Percentiles rank a stretch among this genome's conserved stretches.
These are phyloP conservation scores for Rhinichthys klamathensis DNA, from an alignment of 2,113 vertebrate species.

Conservation along the genomic window DNA sequence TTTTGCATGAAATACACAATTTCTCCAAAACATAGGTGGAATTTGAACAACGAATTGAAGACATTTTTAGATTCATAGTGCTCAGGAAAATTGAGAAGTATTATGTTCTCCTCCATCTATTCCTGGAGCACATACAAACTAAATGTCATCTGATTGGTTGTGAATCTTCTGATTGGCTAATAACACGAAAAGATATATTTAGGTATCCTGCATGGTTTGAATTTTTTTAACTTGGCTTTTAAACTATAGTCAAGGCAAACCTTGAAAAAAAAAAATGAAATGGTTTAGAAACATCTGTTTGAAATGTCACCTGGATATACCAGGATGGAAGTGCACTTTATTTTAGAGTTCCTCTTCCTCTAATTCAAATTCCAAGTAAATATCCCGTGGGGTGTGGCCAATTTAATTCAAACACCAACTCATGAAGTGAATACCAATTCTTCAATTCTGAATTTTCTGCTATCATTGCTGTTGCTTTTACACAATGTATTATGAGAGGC, in stretches of 20 bases:
- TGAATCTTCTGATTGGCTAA: neutral
- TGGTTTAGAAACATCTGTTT: too few species aligned
- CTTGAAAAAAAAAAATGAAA: neutral
- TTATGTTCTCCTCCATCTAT: neutral
- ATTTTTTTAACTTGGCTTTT: neutral
- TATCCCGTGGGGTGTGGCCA: neutral
- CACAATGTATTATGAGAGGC: neutral
- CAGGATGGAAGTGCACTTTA: too few species aligned
- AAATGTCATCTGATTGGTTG: neutral
- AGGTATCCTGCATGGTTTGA: neutral
- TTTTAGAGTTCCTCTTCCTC: too few species aligned
- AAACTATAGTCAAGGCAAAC: neutral
- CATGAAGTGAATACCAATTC: neutral
- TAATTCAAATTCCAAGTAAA: neutral
- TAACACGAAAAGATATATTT: neutral
- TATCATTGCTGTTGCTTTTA: neutral
- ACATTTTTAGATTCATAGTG: neutral
- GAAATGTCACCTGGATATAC: too few species aligned
- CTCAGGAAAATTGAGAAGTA: neutral
- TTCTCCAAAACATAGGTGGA: neutral
- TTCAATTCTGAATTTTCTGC: neutral
- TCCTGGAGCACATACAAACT: neutral
- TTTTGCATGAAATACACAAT: neutral
- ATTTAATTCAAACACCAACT: neutral
- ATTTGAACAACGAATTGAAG: too few species aligned